Percentiles rank a stretch among this genome's conserved stretches.
Conservation (phyloP, 2,113 vertebrate species). For the rat (Rattus norvegicus) region GRCr8 NC_086029.1:25999001-25999500, state of each 20-base stretch:
- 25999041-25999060: not conserved
- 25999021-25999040: not conserved
- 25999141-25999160: not conserved
- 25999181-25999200: not conserved
- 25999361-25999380: not conserved
- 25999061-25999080: not conserved
- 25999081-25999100: not conserved
- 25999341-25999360: not conserved
- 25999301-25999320: conserved; percentile 65
- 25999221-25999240: not conserved
- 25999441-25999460: not conserved
- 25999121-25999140: not conserved
- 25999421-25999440: not conserved
- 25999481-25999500: not conserved
- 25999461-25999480: not conserved
- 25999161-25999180: not conserved
- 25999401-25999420: not conserved
- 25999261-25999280: not conserved
- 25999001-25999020: not conserved
- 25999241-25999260: not conserved
- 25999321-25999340: conserved; percentile 14
- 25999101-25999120: not conserved
- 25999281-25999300: conserved; percentile 47
- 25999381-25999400: conserved; percentile 27
- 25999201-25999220: not conserved